Evolutionary conservation across 2,113 vertebrate species (phyloP), one percentile per base, ranked within the genome.

Genomic region (Nannospalax galili): DNA sequence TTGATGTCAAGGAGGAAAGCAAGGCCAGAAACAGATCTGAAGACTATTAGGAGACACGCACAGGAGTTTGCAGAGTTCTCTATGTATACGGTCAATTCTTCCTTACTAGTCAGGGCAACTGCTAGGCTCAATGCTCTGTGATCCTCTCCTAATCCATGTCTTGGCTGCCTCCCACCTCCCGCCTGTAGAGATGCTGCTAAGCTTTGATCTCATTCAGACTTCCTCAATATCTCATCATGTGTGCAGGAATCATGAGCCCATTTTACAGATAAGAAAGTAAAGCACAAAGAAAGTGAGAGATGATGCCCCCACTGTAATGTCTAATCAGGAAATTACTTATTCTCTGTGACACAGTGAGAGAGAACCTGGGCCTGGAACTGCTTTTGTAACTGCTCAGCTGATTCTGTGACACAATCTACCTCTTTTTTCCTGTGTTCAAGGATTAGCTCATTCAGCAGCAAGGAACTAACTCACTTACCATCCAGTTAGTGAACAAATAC

Each of bases 1-100:
- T 96, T 40, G 94, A 73, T 93, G 91, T 69, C 87, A 94, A 89
- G 78, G 79, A 84, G 56, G 93, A 52, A 52, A 52, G 48, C 35
- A 73, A 32, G 88, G 70, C 62, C 26, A 93, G 65, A 52, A 88
- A 64, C 12, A 69, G 62, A 6, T 90, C 72, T 78, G 64, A 84
- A 95, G 81, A 95, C 6, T 52, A 52, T 52, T 52, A 52, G 6
- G 48, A 52, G 11, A 94, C 58, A 75, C 22, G 15, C 17, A 72
- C 32, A 96, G 72, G 69, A 90, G 40, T 94, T 62, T 96, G 62
- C n/a, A 22, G 90, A 45, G 78, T 94, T 87, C 92, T 56, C 69
- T 93, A 90, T 90, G 85, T 67, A 88, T 7, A 96, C 40, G 58
- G 90, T 92, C 67, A 56, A 56, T 67, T 81, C 28, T 84, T 90